Conservation (phyloP, 2,797 vertebrate genomes). For the Netta rufina region DNA sequence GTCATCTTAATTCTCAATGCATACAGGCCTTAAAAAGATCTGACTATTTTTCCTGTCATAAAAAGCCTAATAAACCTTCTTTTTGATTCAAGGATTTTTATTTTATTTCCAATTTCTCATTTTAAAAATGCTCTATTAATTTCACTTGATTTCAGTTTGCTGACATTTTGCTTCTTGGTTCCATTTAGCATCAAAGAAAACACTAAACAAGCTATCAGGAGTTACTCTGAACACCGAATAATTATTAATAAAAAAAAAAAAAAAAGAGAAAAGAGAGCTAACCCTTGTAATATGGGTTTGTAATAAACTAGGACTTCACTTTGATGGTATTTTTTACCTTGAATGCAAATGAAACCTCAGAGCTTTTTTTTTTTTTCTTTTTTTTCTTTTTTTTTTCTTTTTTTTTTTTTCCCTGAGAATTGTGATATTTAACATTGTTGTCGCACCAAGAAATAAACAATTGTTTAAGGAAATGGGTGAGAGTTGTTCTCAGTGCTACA, state of each 20-base stretch:
- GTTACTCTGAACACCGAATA: constrained; percentile 15
- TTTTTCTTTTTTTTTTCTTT: not conserved
- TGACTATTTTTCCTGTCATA: not conserved
- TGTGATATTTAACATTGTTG: constrained; percentile 73
- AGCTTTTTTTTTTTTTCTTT: not conserved
- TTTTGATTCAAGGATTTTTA: constrained; percentile 26
- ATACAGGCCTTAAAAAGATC: not conserved
- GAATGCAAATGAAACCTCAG: not conserved
- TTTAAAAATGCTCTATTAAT: constrained; percentile 20
- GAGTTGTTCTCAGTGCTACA: constrained; percentile 67
- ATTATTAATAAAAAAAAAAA: not conserved
- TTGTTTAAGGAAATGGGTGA: constrained; percentile 77
- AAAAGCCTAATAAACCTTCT: not conserved
- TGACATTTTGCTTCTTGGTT: constrained; percentile 11
- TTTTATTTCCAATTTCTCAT: constrained; percentile 38
- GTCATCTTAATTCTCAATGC: not conserved
- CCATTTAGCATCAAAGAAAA: constrained; percentile 2
- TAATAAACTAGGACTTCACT: not conserved
- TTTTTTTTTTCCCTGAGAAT: constrained; percentile 16
- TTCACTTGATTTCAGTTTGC: constrained; percentile 6
- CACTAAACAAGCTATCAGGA: constrained; percentile 9
- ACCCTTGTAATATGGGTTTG: not conserved
- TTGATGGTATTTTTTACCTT: not conserved
- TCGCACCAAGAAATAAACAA: constrained; percentile 78
- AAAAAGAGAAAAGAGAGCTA: not conserved